Conservation (phyloP, 1,140 invertebrate species). For the Musca domestica region DNA sequence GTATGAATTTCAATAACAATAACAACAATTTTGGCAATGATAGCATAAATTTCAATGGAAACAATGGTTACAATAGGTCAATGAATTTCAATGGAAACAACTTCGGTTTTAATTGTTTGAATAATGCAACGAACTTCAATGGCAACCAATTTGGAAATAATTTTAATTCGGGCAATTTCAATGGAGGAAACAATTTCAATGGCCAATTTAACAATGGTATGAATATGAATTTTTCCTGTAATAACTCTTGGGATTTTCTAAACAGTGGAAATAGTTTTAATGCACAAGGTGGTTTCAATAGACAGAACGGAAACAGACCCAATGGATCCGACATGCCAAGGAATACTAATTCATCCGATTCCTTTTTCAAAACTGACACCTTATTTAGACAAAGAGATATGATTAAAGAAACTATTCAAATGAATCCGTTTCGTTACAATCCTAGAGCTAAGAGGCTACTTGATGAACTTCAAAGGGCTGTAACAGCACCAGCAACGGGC, state of each 20-base stretch:
- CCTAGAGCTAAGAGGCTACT: not conserved
- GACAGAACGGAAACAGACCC: too few relatives aligned
- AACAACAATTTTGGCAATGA: too few relatives aligned
- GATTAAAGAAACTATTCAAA: not conserved
- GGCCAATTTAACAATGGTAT: not conserved
- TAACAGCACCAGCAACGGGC: too few relatives aligned
- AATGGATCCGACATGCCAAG: too few relatives aligned
- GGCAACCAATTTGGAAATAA: not conserved
- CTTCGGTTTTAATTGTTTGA: too few relatives aligned
- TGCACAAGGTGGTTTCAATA: too few relatives aligned
- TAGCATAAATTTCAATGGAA: not conserved
- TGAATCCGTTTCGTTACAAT: not conserved
- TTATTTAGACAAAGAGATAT: constrained; percentile 4
- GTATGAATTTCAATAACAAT: not conserved
- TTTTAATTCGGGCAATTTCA: not conserved
- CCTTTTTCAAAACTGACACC: too few relatives aligned
- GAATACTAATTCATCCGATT: not conserved
- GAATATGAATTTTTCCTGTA: not conserved
- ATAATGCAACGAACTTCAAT: not conserved
- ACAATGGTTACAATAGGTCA: not conserved
- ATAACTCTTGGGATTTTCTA: not conserved
- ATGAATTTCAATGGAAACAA: not conserved
- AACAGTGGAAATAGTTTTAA: too few relatives aligned
- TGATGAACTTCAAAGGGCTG: not conserved
- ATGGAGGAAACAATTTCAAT: not conserved